phyloP scores from a whole-genome alignment of 2,888 invertebrate genomes.

The Rhagonycha lutea region DNA sequence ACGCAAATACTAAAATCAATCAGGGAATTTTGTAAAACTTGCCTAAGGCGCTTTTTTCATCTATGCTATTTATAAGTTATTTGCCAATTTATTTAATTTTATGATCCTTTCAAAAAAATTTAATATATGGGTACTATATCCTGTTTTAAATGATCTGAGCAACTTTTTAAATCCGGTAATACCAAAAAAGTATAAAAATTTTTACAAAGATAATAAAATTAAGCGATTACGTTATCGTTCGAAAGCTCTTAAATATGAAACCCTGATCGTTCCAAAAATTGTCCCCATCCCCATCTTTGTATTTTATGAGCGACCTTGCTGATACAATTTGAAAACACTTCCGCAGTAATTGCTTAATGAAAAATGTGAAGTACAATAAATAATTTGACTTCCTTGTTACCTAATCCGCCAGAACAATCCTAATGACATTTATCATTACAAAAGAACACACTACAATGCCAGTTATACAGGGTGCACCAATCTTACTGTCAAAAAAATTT shows the following conservation, averaged over 20 bases:
- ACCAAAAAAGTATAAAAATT: too few relatives aligned
- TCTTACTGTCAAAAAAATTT: too few relatives aligned
- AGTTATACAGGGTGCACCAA: not conserved
- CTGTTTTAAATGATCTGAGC: too few relatives aligned
- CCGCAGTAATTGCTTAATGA: not conserved
- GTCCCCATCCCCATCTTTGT: not conserved
- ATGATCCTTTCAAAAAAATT: too few relatives aligned
- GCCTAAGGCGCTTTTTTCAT: too few relatives aligned
- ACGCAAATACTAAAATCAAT: too few relatives aligned
- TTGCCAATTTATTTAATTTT: too few relatives aligned
- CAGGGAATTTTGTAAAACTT: too few relatives aligned
- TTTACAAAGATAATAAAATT: not conserved
- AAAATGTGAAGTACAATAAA: not conserved
- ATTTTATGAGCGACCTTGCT: not conserved
- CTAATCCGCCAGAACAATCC: not conserved
- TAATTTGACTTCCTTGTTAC: not conserved
- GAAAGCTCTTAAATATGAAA: not conserved
- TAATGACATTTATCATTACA: not conserved
- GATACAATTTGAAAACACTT: not conserved
- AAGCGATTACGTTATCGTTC: not conserved
- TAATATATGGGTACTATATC: too few relatives aligned
- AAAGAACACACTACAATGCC: not conserved
- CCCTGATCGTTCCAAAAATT: not conserved
- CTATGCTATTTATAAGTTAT: too few relatives aligned
- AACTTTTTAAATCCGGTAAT: too few relatives aligned